phyloP scores from a whole-genome alignment of 2,888 invertebrate species.

The Drosophila aldrichi region DNA sequence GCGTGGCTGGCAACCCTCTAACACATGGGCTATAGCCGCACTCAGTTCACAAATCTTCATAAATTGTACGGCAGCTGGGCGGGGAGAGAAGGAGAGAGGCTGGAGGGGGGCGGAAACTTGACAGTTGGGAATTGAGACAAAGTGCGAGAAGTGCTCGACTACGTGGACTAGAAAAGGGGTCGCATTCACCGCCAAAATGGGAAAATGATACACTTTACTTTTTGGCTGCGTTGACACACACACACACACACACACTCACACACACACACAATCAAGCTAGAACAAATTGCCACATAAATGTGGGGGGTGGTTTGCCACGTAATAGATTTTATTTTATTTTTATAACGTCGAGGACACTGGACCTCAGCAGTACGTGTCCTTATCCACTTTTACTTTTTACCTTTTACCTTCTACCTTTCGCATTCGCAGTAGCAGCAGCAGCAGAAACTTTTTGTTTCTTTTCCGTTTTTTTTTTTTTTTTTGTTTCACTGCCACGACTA shows the following conservation, averaged over 20 bases:
- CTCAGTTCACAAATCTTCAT: slow-evolving; percentile 80
- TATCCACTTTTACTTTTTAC: slow-evolving; percentile 68
- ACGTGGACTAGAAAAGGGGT: slow-evolving; percentile 46
- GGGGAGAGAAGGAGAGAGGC: background rate
- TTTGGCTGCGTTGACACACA: slow-evolving; percentile 26
- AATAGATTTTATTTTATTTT: slow-evolving; percentile 85
- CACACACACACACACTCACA: background rate
- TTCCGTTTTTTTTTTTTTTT: background rate
- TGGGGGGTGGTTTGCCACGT: slow-evolving; percentile 85
- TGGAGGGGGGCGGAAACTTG: slow-evolving; percentile 33
- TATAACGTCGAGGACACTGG: slow-evolving; percentile 53
- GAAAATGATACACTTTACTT: slow-evolving; percentile 85
- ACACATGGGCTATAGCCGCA: background rate
- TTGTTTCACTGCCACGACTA: slow-evolving; percentile 33
- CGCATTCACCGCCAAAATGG: slow-evolving; percentile 72
- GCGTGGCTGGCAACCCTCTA: slow-evolving; percentile 51
- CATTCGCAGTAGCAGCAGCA: slow-evolving; percentile 15
- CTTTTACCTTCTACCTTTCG: slow-evolving; percentile 58
- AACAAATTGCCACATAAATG: slow-evolving; percentile 85
- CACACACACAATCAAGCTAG: slow-evolving; percentile 83
- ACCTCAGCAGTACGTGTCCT: slow-evolving; percentile 44
- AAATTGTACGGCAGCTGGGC: slow-evolving; percentile 64
- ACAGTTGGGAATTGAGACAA: slow-evolving; percentile 78
- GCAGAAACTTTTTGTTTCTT: background rate
- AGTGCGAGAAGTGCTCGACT: slow-evolving; percentile 61